Base-by-base conservation (phyloP, 2,113 vertebrate species). In the Gulo gulo region DNA sequence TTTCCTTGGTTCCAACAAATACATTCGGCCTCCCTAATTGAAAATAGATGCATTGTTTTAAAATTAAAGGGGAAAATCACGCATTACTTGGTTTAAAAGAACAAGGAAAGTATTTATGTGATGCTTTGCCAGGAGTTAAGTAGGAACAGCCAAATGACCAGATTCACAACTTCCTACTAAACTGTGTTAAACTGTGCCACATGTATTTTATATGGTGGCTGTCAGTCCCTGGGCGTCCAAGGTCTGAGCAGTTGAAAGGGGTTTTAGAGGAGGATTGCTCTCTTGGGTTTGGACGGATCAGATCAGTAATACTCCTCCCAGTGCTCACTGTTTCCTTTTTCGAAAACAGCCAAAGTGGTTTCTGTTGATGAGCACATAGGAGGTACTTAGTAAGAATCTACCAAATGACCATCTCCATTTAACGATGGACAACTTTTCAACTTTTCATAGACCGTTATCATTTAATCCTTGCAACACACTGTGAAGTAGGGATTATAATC, bases 81-180 rank as follows among this genome's bases (percentile, higher is more conserved):
- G 13, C 86, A 97, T 74, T 94, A 97, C 93, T 1, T 4, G 89
- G 92, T 81, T 94, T 42, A 93, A 94, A 88, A 96, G 94, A 95
- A 69, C 50, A 59, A 89, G 96, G 16, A 93, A 92, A 96, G 69
- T 59, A 96, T 94, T 87, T 94, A 88, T 95, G 84, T 96, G 91
- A 97, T 94, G 93, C 29, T 94, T 14, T 96, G 82, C 93, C 83
- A 95, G 71, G 55, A 96, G 91, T 93, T 96, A 97, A 97, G 69
- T 42, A 84, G 88, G 34, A 97, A 88, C 76, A 97, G 95, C 39
- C 69, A 91, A 94, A 97, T 67, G 76, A 94, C 45, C 84, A 95
- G 74, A 88, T 96, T 97, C 85, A 95, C 76, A 94, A 94, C 91
- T 96, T 94, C 76, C 91, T 94, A 91, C 55, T 94, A 26, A 94